A percentile compares a stretch with the other conserved stretches of the same genome.
Conservation (phyloP, 2,113 vertebrate species). For the Labeo rohita region DNA sequence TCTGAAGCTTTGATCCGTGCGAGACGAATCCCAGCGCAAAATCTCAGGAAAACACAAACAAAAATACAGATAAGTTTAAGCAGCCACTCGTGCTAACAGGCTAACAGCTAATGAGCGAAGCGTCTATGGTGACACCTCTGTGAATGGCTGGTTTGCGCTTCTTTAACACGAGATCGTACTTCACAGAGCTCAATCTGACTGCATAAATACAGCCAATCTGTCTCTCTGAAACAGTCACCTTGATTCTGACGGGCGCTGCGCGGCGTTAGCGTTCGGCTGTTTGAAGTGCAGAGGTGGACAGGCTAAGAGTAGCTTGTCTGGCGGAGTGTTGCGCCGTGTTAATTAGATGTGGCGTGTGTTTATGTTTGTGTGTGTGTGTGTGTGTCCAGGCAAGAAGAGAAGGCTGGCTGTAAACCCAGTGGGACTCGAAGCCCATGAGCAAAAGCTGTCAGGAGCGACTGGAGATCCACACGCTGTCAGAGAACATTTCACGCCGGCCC, state of each 20-base stretch:
- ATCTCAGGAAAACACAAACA: neutral
- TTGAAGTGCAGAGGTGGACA: conserved; percentile 37
- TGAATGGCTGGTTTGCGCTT: conserved; percentile 16
- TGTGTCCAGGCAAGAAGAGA: conserved; percentile 6
- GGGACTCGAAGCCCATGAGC: conserved; percentile 41
- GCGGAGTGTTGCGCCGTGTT: conserved; percentile 62
- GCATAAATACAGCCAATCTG: neutral
- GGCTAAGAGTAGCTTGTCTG: conserved; percentile 59
- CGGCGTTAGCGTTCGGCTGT: conserved; percentile 27
- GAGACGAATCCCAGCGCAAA: neutral
- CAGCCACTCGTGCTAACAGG: neutral
- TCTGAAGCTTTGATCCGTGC: neutral
- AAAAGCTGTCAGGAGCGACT: conserved; percentile 49
- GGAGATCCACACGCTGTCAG: conserved; percentile 53
- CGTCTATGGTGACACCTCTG: neutral
- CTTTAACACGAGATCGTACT: neutral
- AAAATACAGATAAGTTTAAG: neutral
- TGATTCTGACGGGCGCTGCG: conserved; percentile 47
- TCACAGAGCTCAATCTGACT: neutral
- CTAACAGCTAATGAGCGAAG: neutral
- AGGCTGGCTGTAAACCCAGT: neutral
- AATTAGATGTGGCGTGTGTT: conserved; percentile 61
- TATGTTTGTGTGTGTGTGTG: conserved; percentile 31
- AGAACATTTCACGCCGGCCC: conserved; percentile 54
- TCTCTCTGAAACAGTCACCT: conserved; percentile 44